Evolutionary conservation across 2,797 vertebrate genomes (phyloP), one percentile per base, ranked within the genome.

Genomic region (Pseudopleuronectes americanus): DNA sequence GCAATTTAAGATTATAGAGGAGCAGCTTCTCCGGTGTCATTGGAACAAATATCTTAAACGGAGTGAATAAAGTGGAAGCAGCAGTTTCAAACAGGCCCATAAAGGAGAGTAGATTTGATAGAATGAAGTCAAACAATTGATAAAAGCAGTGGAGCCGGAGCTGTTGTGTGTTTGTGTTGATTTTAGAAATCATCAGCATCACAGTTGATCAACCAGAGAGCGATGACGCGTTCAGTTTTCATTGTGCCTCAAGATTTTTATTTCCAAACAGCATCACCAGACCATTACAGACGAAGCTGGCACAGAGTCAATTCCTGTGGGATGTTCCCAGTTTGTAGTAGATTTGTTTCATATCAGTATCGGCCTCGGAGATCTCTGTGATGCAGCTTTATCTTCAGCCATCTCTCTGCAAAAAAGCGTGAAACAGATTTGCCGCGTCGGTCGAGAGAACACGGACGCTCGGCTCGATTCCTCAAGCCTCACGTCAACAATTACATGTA

Each of bases 401-500:
- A 41, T 69, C 38, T 72, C 33, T 0, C 33, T 0, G 41, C 21
- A 53, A 21, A 21, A 21, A 21, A 16, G 21, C 47, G 4, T 43
- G 6, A 68, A 48, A 45, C 16, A 8, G 12, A 43, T 59, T 60
- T 64, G 23, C 23, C 28, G 19, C 43, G 31, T 64, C 61, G 19
- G 2, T 38, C 16, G 6, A 19, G 49, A 76, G 28, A 68, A 60
- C 49, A 28, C 10, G 51, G 21, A 57, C 48, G 8, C 28, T 57
- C 23, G 28, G 28, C 7, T 43, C 45, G 7, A 57, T 58, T 71
- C 64, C 53, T 74, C 7, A 17, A 62, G n/a, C 43, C 9, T 68
- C 59, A 38, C 70, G 78, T 83, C 67, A 80, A 75, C 65, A 83
- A 71, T 80, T 60, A 78, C 61, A 64, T 52, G 71, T 22, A 52